These are phyloP conservation scores for Neotragus pygmaeus DNA, from an alignment of 2,113 vertebrate genomes.

Conservation along the genomic window DNA sequence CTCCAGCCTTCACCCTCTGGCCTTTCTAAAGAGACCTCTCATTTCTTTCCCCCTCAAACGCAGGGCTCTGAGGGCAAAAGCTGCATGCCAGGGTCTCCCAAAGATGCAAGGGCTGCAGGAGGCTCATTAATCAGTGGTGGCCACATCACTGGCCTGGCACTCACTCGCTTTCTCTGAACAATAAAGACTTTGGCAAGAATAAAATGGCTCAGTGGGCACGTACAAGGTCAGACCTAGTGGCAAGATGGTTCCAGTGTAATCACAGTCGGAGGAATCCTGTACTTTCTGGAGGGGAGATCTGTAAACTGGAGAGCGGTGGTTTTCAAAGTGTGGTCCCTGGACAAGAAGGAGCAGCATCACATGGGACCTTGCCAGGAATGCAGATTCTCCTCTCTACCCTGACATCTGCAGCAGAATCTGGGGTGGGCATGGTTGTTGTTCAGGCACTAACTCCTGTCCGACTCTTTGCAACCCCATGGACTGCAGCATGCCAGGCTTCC, in stretches of 20 bases:
- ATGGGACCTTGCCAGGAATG: not conserved
- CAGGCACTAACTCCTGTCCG: not conserved
- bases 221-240: conserved; percentile 68
- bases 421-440: accelerated
- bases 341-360: no score
- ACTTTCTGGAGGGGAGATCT: not conserved
- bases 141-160: not conserved
- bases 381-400: not conserved
- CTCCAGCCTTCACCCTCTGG: not conserved
- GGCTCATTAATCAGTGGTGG: conserved; percentile 16
- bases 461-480: not conserved
- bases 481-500: not conserved
- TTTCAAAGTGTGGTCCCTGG: not conserved
- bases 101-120: not conserved
- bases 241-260: conserved; percentile 44
- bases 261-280: not conserved
- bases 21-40: conserved; percentile 54
- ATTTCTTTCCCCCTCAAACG: conserved; percentile 25
- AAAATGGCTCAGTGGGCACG: conserved; percentile 38
- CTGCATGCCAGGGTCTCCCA: not conserved
- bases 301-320: accelerated
- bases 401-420: not conserved
- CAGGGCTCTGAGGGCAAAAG: conserved; percentile 54
- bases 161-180: conserved; percentile 1
- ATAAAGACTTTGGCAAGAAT: conserved; percentile 56